A percentile compares a stretch with the other conserved stretches of the same genome.
Evolutionary conservation across 2,797 vertebrate genomes (phyloP).

Genomic region (Sternotherus odoratus): DNA sequence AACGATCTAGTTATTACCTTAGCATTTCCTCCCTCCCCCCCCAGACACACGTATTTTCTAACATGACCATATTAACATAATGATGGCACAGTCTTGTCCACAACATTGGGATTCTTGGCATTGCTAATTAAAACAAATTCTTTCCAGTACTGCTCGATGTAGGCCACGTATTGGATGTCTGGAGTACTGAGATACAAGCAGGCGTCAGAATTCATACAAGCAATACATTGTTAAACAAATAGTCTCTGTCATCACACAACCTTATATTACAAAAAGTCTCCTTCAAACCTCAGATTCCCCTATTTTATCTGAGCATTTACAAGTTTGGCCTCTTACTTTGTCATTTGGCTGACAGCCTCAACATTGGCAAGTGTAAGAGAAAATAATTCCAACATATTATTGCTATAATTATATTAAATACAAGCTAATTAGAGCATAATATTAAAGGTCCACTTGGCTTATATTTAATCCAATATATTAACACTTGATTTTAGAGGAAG

Average conservation of each 20-base stretch:
- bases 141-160: neutral
- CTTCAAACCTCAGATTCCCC: neutral
- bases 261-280: neutral
- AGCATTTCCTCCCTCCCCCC: accelerated
- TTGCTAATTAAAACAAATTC: neutral
- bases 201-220: neutral
- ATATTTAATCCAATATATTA: neutral
- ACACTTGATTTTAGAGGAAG: neutral
- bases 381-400: slow-evolving; percentile 26
- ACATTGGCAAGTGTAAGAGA: neutral
- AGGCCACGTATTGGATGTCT: neutral
- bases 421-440: neutral
- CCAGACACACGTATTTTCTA: neutral
- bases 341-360: neutral
- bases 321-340: neutral
- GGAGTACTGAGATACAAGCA: neutral
- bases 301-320: neutral
- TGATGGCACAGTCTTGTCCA: neutral
- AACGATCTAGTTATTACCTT: neutral
- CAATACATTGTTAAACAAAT: neutral
- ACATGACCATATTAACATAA: neutral
- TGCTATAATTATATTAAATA: neutral
- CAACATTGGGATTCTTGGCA: neutral
- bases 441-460: neutral
- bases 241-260: neutral